A percentile compares a stretch with the other conserved stretches of the same genome.
phyloP scores from a whole-genome alignment of 2,113 vertebrate species.

The Talpa occidentalis region DNA sequence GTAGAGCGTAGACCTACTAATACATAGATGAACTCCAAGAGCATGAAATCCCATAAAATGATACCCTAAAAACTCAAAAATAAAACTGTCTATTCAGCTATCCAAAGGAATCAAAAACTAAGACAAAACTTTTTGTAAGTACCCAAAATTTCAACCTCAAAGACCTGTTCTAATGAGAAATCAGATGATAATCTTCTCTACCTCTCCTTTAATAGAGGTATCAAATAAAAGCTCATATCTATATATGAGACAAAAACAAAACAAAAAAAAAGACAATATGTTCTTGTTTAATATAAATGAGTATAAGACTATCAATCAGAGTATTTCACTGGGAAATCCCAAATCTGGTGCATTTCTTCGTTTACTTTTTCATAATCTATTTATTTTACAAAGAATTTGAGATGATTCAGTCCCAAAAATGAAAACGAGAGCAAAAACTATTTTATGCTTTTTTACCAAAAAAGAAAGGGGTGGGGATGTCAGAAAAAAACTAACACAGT shows the following conservation, averaged over 20 bases:
- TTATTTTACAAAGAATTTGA: neutral
- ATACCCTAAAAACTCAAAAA: neutral
- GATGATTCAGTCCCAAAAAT: neutral
- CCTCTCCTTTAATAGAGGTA: neutral
- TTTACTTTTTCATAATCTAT: neutral
- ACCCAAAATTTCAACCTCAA: neutral
- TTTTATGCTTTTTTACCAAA: neutral
- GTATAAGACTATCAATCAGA: neutral
- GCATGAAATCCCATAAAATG: conserved; percentile 12
- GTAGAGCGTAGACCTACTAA: neutral
- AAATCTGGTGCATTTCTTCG: neutral
- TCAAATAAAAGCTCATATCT: neutral
- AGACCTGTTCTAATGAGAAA: neutral
- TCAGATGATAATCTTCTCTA: neutral
- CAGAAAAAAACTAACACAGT: neutral
- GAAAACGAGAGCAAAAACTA: neutral
- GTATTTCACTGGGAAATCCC: neutral
- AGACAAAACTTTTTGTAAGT: neutral
- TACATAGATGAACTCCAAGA: neutral
- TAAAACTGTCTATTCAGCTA: neutral
- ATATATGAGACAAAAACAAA: neutral
- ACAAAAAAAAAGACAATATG: neutral
- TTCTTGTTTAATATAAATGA: neutral
- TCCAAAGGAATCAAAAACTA: neutral
- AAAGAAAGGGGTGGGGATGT: too few relatives aligned